These are phyloP conservation scores for Fundulus diaphanus DNA, from an alignment of 2,797 vertebrate species.

Conservation along the genomic window DNA sequence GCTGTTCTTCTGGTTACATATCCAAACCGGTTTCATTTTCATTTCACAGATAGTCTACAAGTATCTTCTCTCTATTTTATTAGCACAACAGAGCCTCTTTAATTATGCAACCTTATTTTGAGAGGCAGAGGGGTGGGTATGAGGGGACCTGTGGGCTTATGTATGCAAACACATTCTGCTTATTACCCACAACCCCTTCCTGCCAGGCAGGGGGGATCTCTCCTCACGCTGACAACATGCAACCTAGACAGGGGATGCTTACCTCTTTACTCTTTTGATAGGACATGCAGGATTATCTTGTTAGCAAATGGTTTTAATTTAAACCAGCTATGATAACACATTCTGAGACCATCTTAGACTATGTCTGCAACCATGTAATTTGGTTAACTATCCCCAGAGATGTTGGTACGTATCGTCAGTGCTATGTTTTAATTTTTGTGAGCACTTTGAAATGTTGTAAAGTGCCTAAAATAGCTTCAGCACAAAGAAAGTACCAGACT, in stretches of 20 bases:
- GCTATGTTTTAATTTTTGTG: background rate
- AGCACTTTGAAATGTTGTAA: background rate
- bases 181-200: constrained; percentile 35
- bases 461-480: background rate
- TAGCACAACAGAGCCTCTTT: constrained; percentile 41
- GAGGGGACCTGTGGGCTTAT: constrained; percentile 18
- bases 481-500: background rate
- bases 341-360: constrained; percentile 7
- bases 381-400: background rate
- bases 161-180: constrained; percentile 35
- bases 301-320: constrained; percentile 35
- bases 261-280: constrained; percentile 10
- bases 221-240: constrained; percentile 19
- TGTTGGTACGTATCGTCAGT: background rate
- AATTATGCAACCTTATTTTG: constrained; percentile 48
- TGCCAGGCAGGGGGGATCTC: background rate
- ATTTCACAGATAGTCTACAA: constrained; percentile 38
- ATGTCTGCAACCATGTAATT: constrained; percentile 3
- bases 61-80: constrained; percentile 17
- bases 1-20: constrained; percentile 29
- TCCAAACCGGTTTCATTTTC: constrained; percentile 34
- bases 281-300: constrained; percentile 27
- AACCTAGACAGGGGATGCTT: constrained; percentile 25
- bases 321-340: constrained; percentile 19
- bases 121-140: constrained; percentile 23